Conservation (phyloP, 2,888 invertebrate species). For the Harpagoxenus sublaevis region DNA sequence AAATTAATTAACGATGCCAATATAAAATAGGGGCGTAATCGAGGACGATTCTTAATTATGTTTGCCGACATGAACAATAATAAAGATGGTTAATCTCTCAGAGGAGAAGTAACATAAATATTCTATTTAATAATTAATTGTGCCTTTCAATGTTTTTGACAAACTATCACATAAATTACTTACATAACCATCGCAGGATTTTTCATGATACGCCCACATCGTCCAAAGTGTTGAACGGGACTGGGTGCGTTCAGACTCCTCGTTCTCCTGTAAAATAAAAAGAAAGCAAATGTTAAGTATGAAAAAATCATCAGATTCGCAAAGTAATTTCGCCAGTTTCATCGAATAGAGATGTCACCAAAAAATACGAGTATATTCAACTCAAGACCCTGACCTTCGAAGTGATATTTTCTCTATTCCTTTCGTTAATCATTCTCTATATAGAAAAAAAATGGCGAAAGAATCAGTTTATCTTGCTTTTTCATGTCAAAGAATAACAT, state of each 20-base stretch:
- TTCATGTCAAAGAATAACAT: neutral
- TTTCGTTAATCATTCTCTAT: neutral
- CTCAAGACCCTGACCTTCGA: neutral
- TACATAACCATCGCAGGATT: constrained; percentile 98
- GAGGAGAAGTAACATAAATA: neutral
- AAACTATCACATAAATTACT: constrained; percentile 87
- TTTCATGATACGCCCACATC: constrained; percentile 99
- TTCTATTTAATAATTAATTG: neutral
- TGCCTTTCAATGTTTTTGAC: neutral
- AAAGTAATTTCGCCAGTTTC: neutral
- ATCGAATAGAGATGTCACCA: neutral
- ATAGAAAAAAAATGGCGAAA: neutral
- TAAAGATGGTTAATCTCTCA: neutral
- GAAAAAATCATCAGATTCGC: constrained; percentile 3
- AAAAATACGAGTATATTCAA: constrained; percentile 7
- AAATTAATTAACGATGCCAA: neutral
- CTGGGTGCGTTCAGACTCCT: constrained; percentile 98
- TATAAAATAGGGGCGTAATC: neutral
- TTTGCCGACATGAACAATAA: neutral
- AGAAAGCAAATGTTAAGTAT: constrained; percentile 1
- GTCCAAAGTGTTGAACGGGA: constrained; percentile 98
- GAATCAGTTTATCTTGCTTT: neutral
- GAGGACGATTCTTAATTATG: neutral
- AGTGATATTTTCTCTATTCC: neutral
- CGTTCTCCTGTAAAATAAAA: constrained; percentile 92